phyloP scores from a whole-genome alignment of 92 coral and sea anemone species.

The Phenganax marumi region DNA sequence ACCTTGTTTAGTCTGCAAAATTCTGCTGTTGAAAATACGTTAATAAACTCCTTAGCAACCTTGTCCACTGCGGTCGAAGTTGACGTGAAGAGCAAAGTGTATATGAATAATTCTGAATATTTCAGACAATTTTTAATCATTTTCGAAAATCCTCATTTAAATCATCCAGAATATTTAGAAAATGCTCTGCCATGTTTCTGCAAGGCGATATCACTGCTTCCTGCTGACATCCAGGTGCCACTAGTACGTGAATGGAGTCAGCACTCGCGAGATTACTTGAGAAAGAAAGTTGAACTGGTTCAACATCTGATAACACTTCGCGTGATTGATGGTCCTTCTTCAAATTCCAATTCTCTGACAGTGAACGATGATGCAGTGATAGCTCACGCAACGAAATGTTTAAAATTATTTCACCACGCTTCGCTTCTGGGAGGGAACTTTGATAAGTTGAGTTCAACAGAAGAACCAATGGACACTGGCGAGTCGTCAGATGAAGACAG shows the following conservation, averaged over 20 bases:
- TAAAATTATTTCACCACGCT: constrained; percentile 78
- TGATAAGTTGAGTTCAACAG: constrained; percentile 34
- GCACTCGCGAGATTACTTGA: constrained; percentile 63
- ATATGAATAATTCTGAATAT: constrained; percentile 60
- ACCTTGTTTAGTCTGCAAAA: constrained; percentile 74
- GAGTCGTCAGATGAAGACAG: constrained; percentile 27
- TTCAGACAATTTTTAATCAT: constrained; percentile 80
- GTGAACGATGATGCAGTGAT: constrained; percentile 87
- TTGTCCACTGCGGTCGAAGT: constrained; percentile 74
- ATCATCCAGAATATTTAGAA: constrained; percentile 93
- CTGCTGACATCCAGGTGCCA: constrained; percentile 62
- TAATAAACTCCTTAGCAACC: constrained; percentile 75
- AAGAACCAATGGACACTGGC: constrained; percentile 47
- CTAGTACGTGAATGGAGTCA: constrained; percentile 77
- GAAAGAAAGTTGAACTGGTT: constrained; percentile 78
- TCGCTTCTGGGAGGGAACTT: constrained; percentile 70
- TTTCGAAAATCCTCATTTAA: constrained; percentile 86
- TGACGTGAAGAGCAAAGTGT: constrained; percentile 62
- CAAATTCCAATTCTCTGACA: constrained; percentile 45
- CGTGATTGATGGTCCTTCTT: constrained; percentile 85
- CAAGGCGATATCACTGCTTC: constrained; percentile 72
- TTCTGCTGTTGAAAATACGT: constrained; percentile 84
- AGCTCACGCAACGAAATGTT: constrained; percentile 73
- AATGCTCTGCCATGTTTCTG: constrained; percentile 84
- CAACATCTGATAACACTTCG: constrained; percentile 89